Evolutionary conservation across 2,113 vertebrate species (phyloP).

Genomic region (Gobiocypris rarus): DNA sequence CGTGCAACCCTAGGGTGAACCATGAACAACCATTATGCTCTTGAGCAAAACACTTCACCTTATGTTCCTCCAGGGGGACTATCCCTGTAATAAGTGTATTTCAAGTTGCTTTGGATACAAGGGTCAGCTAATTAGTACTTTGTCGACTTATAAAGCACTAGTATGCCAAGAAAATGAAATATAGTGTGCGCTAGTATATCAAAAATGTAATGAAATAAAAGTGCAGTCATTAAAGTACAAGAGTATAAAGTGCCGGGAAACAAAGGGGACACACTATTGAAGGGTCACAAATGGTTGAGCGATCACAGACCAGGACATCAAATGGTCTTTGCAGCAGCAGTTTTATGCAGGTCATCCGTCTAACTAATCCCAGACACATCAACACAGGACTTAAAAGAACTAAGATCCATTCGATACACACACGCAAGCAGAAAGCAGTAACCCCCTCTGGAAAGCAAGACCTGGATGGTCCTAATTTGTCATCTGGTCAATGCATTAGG

Average conservation of each 20-base stretch:
- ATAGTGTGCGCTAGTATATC: background rate
- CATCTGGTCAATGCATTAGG: constrained; percentile 58
- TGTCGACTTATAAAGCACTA: constrained; percentile 2
- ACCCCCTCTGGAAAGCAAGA: constrained; percentile 41
- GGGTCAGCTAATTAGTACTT: constrained; percentile 69
- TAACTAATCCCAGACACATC: constrained; percentile 70
- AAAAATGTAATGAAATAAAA: constrained; percentile 34
- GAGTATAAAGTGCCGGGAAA: constrained; percentile 20
- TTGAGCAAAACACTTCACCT: constrained; percentile 18
- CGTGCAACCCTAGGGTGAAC: too few species aligned
- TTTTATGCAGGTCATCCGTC: constrained; percentile 74
- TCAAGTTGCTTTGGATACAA: constrained; percentile 60
- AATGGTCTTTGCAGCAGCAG: constrained; percentile 59
- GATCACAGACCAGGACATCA: constrained; percentile 68
- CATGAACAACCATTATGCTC: background rate
- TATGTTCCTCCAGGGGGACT: constrained; percentile 3
- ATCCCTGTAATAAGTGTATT: constrained; percentile 1
- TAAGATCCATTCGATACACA: constrained; percentile 44
- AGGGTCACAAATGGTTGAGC: constrained; percentile 74
- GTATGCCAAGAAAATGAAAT: constrained; percentile 61
- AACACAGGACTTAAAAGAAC: constrained; percentile 44
- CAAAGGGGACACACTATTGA: constrained; percentile 44
- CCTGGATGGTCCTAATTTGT: constrained; percentile 47
- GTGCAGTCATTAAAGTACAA: constrained; percentile 33
- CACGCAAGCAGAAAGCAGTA: constrained; percentile 43